Percentiles rank a stretch among this genome's conserved stretches.
Conservation (phyloP, 2,888 invertebrate genomes). For the Lissocephala sabroskyi region DNA sequence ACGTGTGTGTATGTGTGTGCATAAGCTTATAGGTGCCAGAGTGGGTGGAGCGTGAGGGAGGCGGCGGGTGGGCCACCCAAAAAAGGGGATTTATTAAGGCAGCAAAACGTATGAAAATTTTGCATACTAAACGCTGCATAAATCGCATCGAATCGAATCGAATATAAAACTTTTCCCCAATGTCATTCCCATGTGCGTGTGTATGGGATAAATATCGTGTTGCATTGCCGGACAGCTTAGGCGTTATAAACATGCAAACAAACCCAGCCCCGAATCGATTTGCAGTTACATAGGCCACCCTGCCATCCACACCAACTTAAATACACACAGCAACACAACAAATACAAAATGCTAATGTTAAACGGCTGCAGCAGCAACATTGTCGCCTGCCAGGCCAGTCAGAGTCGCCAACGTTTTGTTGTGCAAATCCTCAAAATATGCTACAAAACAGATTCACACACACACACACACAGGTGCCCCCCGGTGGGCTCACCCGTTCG, state of each 20-base stretch:
- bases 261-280: background rate
- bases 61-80: slow-evolving; percentile 48
- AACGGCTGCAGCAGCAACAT: slow-evolving; percentile 33
- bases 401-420: slow-evolving; percentile 39
- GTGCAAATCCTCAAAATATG: slow-evolving; percentile 66
- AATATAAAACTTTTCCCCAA: slow-evolving; percentile 1
- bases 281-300: background rate
- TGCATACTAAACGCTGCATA: slow-evolving; percentile 65
- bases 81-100: slow-evolving; percentile 59
- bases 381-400: slow-evolving; percentile 23
- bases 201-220: slow-evolving; percentile 56
- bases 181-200: slow-evolving; percentile 1
- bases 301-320: background rate
- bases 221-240: slow-evolving; percentile 58
- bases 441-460: slow-evolving; percentile 43
- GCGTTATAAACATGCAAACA: slow-evolving; percentile 38
- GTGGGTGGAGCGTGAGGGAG: background rate
- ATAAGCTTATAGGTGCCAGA: slow-evolving; percentile 61
- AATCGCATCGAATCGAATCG: slow-evolving; percentile 32
- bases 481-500: slow-evolving; percentile 16
- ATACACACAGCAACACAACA: slow-evolving; percentile 8
- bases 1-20: slow-evolving; percentile 50
- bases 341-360: slow-evolving; percentile 26
- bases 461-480: slow-evolving; percentile 14
- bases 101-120: slow-evolving; percentile 66